These are phyloP conservation scores for Schizopygopsis pylzovi DNA, from an alignment of 2,797 vertebrate genomes.

Conservation along the genomic window DNA sequence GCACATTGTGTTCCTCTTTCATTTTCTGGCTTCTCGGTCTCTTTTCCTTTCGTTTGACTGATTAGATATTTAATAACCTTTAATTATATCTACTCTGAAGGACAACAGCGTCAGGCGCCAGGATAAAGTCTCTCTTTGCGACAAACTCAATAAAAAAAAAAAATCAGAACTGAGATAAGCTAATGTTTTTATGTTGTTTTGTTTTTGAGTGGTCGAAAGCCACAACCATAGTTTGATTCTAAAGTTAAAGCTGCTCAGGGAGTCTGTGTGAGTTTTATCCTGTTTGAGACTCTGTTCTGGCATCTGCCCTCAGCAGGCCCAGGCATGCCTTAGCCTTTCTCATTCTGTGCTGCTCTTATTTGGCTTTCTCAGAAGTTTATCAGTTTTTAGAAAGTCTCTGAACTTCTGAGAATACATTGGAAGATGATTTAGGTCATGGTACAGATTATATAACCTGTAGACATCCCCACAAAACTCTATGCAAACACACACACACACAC, in stretches of 20 bases:
- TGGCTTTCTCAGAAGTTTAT: not conserved
- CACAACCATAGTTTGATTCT: not conserved
- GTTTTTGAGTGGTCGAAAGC: not conserved
- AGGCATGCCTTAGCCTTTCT: conserved; percentile 13
- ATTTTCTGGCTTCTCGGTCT: not conserved
- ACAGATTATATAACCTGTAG: not conserved
- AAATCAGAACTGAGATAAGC: not conserved
- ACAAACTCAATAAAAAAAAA: not conserved
- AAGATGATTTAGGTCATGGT: not conserved
- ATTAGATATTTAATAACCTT: not conserved
- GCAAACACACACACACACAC: not conserved
- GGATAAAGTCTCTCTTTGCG: not conserved
- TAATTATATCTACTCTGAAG: not conserved
- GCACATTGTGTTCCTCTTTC: conserved; percentile 33
- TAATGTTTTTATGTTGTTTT: not conserved
- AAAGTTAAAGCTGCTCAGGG: not conserved
- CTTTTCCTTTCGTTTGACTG: not conserved
- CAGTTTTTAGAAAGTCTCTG: conserved; percentile 8
- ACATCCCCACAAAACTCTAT: not conserved
- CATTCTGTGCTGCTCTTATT: conserved; percentile 13
- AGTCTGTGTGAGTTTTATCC: not conserved
- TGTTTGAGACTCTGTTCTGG: conserved; percentile 19
- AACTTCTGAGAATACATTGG: not conserved
- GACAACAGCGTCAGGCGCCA: not conserved
- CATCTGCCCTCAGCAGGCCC: conserved; percentile 29